phyloP scores from a whole-genome alignment of 1,140 invertebrate species.

The Hypsibius dujardini region DNA sequence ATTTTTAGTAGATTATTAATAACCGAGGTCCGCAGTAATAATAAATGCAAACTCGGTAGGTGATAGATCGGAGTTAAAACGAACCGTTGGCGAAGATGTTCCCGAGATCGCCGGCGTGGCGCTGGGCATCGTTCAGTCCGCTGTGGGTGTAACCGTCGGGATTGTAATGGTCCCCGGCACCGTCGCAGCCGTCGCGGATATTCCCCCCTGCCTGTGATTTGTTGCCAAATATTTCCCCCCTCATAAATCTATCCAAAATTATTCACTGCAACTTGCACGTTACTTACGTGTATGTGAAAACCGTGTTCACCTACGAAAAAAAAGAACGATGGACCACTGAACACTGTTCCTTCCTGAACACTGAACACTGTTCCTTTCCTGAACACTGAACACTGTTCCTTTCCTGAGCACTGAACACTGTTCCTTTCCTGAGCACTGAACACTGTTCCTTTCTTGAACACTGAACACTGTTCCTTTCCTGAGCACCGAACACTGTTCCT shows the following conservation, averaged over 20 bases:
- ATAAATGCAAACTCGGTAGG: background rate
- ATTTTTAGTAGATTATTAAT: no score
- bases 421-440: background rate
- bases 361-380: background rate
- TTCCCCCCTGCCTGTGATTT: background rate
- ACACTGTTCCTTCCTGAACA: no score
- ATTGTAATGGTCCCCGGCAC: background rate
- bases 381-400: background rate
- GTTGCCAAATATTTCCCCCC: background rate
- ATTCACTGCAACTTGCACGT: background rate
- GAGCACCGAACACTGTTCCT: background rate
- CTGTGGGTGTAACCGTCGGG: background rate
- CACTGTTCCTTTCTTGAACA: background rate
- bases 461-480: background rate
- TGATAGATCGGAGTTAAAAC: background rate
- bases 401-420: background rate
- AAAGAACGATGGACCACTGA: background rate
- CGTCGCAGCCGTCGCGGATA: background rate
- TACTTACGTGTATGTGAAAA: background rate
- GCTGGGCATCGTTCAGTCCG: background rate
- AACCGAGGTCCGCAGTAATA: background rate
- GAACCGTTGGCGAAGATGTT: constrained; percentile 10
- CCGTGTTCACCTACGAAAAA: background rate
- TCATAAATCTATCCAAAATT: background rate
- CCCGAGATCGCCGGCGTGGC: constrained; percentile 18